Base-by-base conservation (phyloP, 2,888 invertebrate genomes). In the Acholoe squamosa region DNA sequence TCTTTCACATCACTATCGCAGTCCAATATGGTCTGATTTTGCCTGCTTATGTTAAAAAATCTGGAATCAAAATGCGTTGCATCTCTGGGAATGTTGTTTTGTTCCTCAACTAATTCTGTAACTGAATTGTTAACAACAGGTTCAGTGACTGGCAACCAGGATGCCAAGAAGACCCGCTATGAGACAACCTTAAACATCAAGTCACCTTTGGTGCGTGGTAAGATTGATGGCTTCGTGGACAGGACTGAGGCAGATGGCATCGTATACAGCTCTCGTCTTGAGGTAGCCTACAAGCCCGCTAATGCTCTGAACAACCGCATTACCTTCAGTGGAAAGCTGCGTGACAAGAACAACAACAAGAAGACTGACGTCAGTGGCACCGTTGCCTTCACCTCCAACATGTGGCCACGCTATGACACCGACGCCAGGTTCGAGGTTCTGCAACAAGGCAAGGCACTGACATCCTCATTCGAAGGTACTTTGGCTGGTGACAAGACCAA, bases 251-350 rank as follows among this genome's bases (percentile, higher is more conserved):
- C 84, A 1, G 61, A 34, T 33, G 89, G 84, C 28, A 54, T 43
- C 22, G 34, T 84, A 54, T 89, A 77, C 91, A 51, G 90, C 61
- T 76, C 86, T 56, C 91, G 91, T 25, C 76, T 90, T 14, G 89
- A 91, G 34, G 52, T 91, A 34, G 54, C 80, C 84, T 92, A 92
- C 92, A 43, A 84, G 52, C 89, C 89, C 54, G 67, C 33, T 22
- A 67, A 54, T 28, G 90, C 76, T 14, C 52, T 52, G 43, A 76
- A 67, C 54, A 91, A 92, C 88, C 71, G 84, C 22, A 31, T 92
- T n/a, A 77, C 89, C 61, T 61, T 92, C 61, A 89, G 89, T 43
- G 51, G 90, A 67, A 91, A 91, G 56, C 28, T 91, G 86, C 67
- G 76, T 0, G 91, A 92, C 91, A 77, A 43, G 25, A 91, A 56